Evolutionary conservation across 2,797 vertebrate species (phyloP).

Genomic region (Calcarius lapponicus): DNA sequence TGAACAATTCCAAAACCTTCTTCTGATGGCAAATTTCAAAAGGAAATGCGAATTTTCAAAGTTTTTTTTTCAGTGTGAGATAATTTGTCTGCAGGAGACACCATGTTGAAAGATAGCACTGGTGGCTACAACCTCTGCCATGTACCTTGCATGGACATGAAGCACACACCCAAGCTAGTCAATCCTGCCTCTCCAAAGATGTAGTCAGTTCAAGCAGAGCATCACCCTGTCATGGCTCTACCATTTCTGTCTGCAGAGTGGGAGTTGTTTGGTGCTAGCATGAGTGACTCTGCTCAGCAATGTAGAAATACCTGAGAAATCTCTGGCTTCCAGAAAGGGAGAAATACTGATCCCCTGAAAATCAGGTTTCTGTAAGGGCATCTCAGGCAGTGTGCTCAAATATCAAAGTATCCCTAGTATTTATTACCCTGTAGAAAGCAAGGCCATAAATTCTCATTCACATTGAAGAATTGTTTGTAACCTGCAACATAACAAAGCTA

Average conservation of each 20-base stretch:
- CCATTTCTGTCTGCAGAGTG: background rate
- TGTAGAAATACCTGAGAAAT: background rate
- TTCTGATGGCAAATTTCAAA: background rate
- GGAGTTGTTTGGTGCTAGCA: background rate
- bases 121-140: background rate
- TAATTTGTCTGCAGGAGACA: background rate
- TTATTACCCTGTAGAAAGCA: conserved; percentile 24
- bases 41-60: background rate
- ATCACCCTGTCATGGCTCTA: rapidly evolving
- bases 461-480: background rate
- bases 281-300: background rate
- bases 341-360: background rate
- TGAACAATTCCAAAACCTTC: background rate
- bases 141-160: rapidly evolving
- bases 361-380: background rate
- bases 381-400: background rate
- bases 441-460: background rate
- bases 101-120: background rate
- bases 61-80: background rate
- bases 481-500: background rate
- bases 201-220: background rate
- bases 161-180: background rate
- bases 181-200: background rate
- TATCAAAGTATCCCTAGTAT: conserved; percentile 33
- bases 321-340: background rate